Evolutionary conservation across 2,888 invertebrate genomes (phyloP), one percentile per base, ranked within the genome.

Genomic region (Apamea anceps): DNA sequence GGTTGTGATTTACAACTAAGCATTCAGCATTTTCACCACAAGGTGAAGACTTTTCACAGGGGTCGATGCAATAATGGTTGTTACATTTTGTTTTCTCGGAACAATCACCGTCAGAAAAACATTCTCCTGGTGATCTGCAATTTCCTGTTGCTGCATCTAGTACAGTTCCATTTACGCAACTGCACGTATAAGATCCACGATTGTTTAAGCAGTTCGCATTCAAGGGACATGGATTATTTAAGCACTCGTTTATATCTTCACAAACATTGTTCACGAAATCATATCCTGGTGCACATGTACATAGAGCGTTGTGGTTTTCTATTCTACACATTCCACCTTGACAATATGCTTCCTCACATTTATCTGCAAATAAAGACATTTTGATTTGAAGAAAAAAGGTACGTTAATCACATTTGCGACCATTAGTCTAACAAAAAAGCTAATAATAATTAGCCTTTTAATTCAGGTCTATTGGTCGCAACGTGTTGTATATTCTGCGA

Each of bases 61-160:
- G 98, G 94, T 98, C 98, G 79, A 97, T 97, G 90, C 99, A 99
- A 71, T 97, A 97, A 81, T 98, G 98, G 80, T 98, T 98, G 66
- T 97, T 95, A 90, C 99, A 99, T 88, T 98, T 97, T 0, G 99
- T 98, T 75, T 98, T 97, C 15, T 97, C 97, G 0, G 99, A 98
- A 92, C 99, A 99, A 89, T 99, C 99, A 3, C 97, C 95, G 91
- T 99, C 98, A 5, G 98, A 97, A 85, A 98, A 97, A 90, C 99
- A 99, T 92, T 98, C 98, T 72, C 98, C 99, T 1, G 99, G 98
- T 93, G 98, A 97, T 86, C 98, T 98, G 91, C 99, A 99, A 57
- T 98, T 99, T 0, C 97, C 97, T 78, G 97, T 97, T 76, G 84
- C 96, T 13, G 98, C 97, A 96, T 99, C 99, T 48, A 99, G 98